Evolutionary conservation across 2,797 vertebrate genomes (phyloP).

Genomic region (Basileuterus tristriatus): DNA sequence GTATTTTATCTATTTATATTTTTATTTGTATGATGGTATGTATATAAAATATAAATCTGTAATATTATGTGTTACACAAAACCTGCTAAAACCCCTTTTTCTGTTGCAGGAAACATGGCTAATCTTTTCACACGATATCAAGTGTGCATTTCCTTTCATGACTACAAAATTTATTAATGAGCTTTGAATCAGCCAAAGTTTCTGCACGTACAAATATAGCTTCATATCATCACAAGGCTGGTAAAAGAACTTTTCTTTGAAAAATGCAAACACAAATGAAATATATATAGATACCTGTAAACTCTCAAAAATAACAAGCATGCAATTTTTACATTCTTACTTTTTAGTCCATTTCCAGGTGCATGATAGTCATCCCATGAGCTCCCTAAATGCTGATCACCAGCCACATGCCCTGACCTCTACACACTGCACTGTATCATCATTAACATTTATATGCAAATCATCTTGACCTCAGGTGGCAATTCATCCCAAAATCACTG

Average conservation of each 20-base stretch:
- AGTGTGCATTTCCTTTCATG: not conserved
- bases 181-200: not conserved
- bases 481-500: not conserved
- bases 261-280: not conserved
- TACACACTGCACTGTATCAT: not conserved
- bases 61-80: not conserved
- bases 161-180: not conserved
- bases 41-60: not conserved
- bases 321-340: not conserved
- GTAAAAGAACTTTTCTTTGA: not conserved
- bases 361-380: not conserved
- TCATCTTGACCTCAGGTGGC: not conserved
- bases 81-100: not conserved
- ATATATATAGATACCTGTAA: not conserved
- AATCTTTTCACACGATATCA: not conserved
- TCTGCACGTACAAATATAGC: not conserved
- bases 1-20: not conserved
- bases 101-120: not conserved
- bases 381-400: not conserved
- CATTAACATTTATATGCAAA: not conserved
- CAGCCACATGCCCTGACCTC: not conserved
- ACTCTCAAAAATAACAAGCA: not conserved
- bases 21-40: not conserved
- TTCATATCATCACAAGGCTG: not conserved
- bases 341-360: not conserved